Conservation (phyloP, 2,888 invertebrate genomes). For the Amitus sp. region DNA sequence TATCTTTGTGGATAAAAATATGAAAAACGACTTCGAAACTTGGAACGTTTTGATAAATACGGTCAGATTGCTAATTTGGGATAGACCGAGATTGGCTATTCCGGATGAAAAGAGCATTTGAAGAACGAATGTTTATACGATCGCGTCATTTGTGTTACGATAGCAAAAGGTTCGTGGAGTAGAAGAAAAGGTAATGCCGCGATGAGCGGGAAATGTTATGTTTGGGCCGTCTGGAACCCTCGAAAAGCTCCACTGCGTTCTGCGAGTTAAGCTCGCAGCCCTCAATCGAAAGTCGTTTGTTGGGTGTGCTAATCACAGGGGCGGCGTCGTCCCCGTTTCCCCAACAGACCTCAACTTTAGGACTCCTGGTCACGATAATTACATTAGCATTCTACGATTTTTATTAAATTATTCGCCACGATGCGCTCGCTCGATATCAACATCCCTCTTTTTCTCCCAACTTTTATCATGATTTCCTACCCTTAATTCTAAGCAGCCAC, state of each 20-base stretch:
- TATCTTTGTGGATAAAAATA: no score
- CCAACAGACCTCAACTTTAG: constrained; percentile 51
- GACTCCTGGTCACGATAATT: constrained; percentile 60
- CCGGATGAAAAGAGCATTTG: no score
- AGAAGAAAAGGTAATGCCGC: constrained; percentile 30
- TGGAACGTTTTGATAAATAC: no score
- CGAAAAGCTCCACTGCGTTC: constrained; percentile 10
- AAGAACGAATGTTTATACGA: no score
- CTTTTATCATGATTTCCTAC: background rate
- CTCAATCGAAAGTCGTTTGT: constrained; percentile 54
- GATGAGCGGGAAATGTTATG: constrained; percentile 26
- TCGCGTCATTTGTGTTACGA: background rate
- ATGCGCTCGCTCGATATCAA: constrained; percentile 18
- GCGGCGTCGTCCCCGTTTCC: constrained; percentile 49
- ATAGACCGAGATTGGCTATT: no score
- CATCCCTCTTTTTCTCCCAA: background rate
- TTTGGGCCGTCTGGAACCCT: constrained; percentile 18
- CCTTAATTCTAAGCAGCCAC: no score
- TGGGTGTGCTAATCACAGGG: constrained; percentile 62
- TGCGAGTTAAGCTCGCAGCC: constrained; percentile 21
- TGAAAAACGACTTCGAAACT: no score
- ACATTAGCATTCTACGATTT: constrained; percentile 65
- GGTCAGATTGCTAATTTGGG: no score
- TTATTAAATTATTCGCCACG: constrained; percentile 54
- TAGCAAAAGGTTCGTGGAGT: constrained; percentile 9